These are phyloP conservation scores for Haplotaxodon microlepis DNA, from an alignment of 2,113 vertebrate species.

Conservation along the genomic window DNA sequence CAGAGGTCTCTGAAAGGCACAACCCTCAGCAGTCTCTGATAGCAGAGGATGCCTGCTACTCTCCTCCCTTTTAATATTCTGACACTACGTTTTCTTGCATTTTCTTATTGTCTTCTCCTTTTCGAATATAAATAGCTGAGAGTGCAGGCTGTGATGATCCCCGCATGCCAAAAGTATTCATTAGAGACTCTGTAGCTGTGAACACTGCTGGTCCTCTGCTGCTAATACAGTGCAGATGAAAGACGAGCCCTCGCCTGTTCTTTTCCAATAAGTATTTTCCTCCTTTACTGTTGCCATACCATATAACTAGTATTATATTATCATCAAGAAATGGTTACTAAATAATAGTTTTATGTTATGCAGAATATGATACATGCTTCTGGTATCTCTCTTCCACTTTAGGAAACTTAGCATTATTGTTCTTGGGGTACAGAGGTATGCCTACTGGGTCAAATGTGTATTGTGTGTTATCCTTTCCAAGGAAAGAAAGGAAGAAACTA, in stretches of 20 bases:
- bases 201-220: slow-evolving; percentile 21
- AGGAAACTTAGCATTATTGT: background rate
- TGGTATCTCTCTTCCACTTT: background rate
- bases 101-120: background rate
- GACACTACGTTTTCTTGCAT: background rate
- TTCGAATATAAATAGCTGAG: background rate
- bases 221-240: slow-evolving; percentile 39
- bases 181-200: slow-evolving; percentile 29
- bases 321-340: background rate
- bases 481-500: background rate
- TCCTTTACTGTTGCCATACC: background rate
- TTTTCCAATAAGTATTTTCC: background rate
- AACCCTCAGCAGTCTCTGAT: background rate
- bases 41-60: background rate
- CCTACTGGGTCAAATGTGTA: background rate
- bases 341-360: background rate
- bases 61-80: background rate
- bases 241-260: background rate
- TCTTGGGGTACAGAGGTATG: background rate
- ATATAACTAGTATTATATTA: background rate
- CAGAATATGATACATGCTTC: background rate
- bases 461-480: background rate
- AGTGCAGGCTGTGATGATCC: background rate
- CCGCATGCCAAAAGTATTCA: slow-evolving; percentile 7
- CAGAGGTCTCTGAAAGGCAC: background rate